These are phyloP conservation scores for Spilosoma lubricipeda DNA, from an alignment of 2,888 invertebrate genomes.

Conservation along the genomic window DNA sequence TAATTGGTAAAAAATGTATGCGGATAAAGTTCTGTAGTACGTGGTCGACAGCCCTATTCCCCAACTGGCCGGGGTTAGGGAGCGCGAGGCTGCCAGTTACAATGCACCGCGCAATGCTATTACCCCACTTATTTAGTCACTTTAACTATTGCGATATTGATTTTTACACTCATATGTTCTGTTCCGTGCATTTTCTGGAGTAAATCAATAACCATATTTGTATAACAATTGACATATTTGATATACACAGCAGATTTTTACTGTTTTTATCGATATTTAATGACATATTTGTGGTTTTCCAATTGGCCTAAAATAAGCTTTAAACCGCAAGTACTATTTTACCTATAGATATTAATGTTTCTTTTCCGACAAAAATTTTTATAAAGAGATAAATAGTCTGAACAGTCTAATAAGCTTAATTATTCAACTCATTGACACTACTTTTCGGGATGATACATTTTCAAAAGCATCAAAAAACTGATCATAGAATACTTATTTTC, in stretches of 20 bases:
- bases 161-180: conserved; percentile 73
- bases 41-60: conserved; percentile 53
- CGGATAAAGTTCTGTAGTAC: background rate
- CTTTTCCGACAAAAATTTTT: too few relatives aligned
- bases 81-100: conserved; percentile 59
- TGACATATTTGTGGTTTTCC: too few relatives aligned
- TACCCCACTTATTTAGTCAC: conserved; percentile 81
- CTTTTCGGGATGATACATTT: too few relatives aligned
- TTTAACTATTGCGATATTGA: conserved; percentile 79
- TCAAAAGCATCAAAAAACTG: too few relatives aligned
- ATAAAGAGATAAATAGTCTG: too few relatives aligned
- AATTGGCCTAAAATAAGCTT: too few relatives aligned
- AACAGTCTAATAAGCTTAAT: too few relatives aligned
- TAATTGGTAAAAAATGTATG: background rate
- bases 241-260: background rate
- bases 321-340: too few relatives aligned
- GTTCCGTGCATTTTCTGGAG: conserved; percentile 29
- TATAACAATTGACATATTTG: too few relatives aligned
- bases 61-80: conserved; percentile 54
- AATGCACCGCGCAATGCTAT: conserved; percentile 72
- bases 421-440: too few relatives aligned
- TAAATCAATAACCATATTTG: conserved; percentile 34
- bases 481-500: too few relatives aligned
- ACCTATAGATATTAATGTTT: too few relatives aligned
- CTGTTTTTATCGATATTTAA: background rate